Conservation (phyloP, 30 jellyfish, hydroid and myxozoan genomes). For the Nemopilema nomurai region DNA sequence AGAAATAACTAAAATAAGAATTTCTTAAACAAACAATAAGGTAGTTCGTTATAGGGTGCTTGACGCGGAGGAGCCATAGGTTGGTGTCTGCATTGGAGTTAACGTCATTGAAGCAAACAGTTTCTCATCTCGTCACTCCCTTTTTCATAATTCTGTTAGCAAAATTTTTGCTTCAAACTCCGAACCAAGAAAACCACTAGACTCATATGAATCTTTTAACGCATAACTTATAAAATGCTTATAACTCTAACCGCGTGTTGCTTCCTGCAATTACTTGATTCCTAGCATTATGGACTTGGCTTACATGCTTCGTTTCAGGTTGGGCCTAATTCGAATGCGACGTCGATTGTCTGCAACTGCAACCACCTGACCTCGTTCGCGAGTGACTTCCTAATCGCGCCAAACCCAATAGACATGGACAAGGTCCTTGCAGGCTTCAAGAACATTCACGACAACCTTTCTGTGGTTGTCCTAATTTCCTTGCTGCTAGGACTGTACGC, state of each 20-base stretch:
- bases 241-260: not conserved
- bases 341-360: slow-evolving; percentile 68
- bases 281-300: not conserved
- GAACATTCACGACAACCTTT: slow-evolving; percentile 61
- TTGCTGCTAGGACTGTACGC: slow-evolving; percentile 33
- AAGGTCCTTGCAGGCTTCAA: slow-evolving; percentile 84
- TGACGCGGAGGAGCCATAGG: no score
- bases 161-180: not conserved
- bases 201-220: no score
- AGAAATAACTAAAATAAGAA: no score
- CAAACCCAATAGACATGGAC: slow-evolving; percentile 89
- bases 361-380: slow-evolving; percentile 87
- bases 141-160: not conserved
- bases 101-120: no score
- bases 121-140: no score
- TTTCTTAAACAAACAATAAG: no score
- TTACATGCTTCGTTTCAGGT: slow-evolving; percentile 36
- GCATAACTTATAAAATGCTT: no score
- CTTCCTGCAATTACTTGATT: not conserved
- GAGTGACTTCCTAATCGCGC: slow-evolving; percentile 82
- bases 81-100: no score
- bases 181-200: not conserved
- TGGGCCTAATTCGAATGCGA: slow-evolving; percentile 61
- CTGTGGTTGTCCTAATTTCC: slow-evolving; percentile 57
- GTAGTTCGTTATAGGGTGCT: no score